Conservation (phyloP, 2,888 invertebrate species). For the Iphiclides podalirius region DNA sequence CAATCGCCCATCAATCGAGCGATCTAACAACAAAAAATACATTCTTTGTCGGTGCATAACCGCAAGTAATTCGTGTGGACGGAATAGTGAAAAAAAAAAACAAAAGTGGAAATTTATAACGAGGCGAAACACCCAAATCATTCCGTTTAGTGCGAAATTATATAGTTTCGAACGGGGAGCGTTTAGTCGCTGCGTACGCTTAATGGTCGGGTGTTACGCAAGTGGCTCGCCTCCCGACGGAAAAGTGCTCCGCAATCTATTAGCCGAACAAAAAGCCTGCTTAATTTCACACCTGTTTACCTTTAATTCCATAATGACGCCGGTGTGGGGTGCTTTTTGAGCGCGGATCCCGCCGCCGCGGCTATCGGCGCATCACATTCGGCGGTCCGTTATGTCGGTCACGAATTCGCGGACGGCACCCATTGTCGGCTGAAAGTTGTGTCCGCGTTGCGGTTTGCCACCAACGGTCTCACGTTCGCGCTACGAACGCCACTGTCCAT, state of each 20-base stretch:
- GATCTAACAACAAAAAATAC: conserved; percentile 50
- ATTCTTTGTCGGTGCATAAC: conserved; percentile 59
- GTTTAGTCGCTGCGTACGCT: conserved; percentile 69
- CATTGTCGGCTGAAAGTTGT: conserved; percentile 27
- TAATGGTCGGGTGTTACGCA: conserved; percentile 66
- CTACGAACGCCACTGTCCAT: conserved; percentile 13
- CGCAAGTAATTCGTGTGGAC: conserved; percentile 61
- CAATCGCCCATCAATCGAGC: conserved; percentile 75
- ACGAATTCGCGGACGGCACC: conserved; percentile 33
- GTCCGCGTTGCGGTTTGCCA: conserved; percentile 24
- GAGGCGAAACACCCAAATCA: conserved; percentile 72
- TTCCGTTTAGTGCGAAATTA: conserved; percentile 77
- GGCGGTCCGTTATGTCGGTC: conserved; percentile 38
- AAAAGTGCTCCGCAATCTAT: conserved; percentile 69
- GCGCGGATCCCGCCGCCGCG: conserved; percentile 30
- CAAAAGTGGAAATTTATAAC: conserved; percentile 76
- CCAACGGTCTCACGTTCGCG: conserved; percentile 18
- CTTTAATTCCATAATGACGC: conserved; percentile 70
- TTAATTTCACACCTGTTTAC: conserved; percentile 79
- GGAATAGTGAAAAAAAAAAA: conserved; percentile 38
- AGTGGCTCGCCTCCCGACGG: conserved; percentile 58
- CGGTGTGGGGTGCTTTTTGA: too few relatives aligned
- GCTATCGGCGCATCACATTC: neutral
- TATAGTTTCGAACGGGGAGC: too few relatives aligned
- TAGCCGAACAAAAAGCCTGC: conserved; percentile 64